Percentiles rank a stretch among this genome's conserved stretches.
Conservation (phyloP, 2,113 vertebrate species). For the Chloebia gouldiae region DNA sequence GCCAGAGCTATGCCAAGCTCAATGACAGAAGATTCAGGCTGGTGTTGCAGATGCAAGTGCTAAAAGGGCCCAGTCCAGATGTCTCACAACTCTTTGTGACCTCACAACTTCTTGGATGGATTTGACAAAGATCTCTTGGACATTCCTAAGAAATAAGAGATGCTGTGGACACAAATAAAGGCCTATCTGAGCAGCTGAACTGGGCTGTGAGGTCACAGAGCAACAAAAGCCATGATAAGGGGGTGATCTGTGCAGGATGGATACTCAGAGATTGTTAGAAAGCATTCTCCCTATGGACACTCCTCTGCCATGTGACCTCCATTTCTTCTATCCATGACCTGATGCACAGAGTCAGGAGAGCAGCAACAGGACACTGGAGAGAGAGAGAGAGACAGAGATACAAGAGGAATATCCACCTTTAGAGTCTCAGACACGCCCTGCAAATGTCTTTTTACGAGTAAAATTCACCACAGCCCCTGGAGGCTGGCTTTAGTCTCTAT, state of each 20-base stretch:
- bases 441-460: background rate
- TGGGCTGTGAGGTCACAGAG: background rate
- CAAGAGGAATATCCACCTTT: background rate
- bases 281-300: background rate
- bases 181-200: background rate
- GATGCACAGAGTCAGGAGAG: background rate
- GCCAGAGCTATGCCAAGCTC: background rate
- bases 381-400: background rate
- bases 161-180: background rate
- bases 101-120: background rate
- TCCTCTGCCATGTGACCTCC: fast-evolving
- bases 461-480: background rate
- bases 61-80: background rate
- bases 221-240: background rate
- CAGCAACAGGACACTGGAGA: fast-evolving
- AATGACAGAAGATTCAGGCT: background rate
- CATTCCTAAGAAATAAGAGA: background rate
- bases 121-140: background rate
- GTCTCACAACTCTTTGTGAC: background rate
- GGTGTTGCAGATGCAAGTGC: background rate
- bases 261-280: background rate
- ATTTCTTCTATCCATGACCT: background rate
- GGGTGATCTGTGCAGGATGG: background rate
- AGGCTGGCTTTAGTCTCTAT: background rate
- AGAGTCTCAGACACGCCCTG: fast-evolving